Base-by-base conservation (phyloP, 2,113 vertebrate species). In the Cyrtonyx montezumae region DNA sequence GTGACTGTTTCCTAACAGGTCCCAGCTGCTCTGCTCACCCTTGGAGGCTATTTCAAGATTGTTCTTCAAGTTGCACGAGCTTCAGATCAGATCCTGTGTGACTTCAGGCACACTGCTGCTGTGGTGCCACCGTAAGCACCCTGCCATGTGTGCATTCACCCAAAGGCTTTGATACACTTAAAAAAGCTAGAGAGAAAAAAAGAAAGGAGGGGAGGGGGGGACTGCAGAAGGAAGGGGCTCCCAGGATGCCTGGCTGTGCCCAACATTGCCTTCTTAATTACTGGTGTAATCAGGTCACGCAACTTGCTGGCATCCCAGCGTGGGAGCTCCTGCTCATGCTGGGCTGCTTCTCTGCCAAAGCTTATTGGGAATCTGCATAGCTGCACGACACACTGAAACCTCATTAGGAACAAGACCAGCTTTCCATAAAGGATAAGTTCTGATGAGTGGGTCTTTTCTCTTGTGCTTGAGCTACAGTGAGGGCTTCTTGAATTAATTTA, bases 401-500 rank as follows among this genome's bases (percentile, higher is more conserved):
- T 96, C 93, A 66, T 87, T 79, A 93, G 53, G 75, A 87, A 61
- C 77, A 53, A 82, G 91, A 85, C 7, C 2, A 4, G 61, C 74
- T 78, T 73, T 95, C 79, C 74, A 83, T 68, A 91, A 95, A 87
- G 78, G 70, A 68, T 94, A 83, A 89, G 68, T 87, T 91, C 85
- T 93, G 91, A 92, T 87, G 69, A 95, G 80, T 89, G 75, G 13
- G 28, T 82, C 84, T 95, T 96, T 91, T 91, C 51, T 89, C 61
- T 90, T 84, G 62, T 91, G 58, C 82, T 56, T 51, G 18, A 93
- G 48, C n/a, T 89, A 1, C 79, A 40, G 25, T 37, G 91, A 86
- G 81, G 91, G 80, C 63, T 93, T 79, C 87, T 91, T 67, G 73
- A 79, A 70, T 96, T 87, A 92, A 96, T 94, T 94, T 78, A 21